Base-by-base conservation (phyloP, 1,140 invertebrate genomes). In the Battus philenor region DNA sequence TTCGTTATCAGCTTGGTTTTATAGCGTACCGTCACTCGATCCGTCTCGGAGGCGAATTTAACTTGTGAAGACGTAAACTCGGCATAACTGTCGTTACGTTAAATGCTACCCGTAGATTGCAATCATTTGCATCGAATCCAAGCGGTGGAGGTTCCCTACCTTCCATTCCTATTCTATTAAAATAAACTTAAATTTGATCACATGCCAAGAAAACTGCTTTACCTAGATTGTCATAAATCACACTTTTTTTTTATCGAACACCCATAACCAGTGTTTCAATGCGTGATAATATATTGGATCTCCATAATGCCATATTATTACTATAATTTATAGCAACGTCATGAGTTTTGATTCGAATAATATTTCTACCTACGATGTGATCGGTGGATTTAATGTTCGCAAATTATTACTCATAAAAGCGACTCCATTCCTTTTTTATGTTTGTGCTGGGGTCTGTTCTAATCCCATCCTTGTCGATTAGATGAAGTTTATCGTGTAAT, bases 1-100 rank as follows among this genome's bases (percentile, higher is more conserved):
- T 57, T 50, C 50, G 44, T 68, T 59, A 68, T 62, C 59, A 59
- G 52, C 53, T 59, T 51, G 47, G 49, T 49, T 72, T 64, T 64
- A 72, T 57, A 33, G 56, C 50, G 50, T 59, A 62, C 50, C 48
- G 50, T 64, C 58, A 64, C 64, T 51, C 52, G 54, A 48, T 43
- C 47, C 43, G 36, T 55, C 47, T 58, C 32, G 39, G 48, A 29
- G 45, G 27, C 36, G 57, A 46, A 56, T 59, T 59, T 59, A 47
- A 50, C 51, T 43, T 53, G 13, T 30, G 10, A 12, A 13, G 11
- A 34, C 3, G 3, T 18, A 2, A 18, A 18, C 13, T 15, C 15
- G 9, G 30, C 13, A 32, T 32, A 32, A 32, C 30, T 16, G 30
- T 32, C 10, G 13, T 32, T 8, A 16, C 11, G 12, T 32, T 32